Evolutionary conservation across 2,113 vertebrate genomes (phyloP), one percentile per base, ranked within the genome.

Genomic region (Hippotragus niger): DNA sequence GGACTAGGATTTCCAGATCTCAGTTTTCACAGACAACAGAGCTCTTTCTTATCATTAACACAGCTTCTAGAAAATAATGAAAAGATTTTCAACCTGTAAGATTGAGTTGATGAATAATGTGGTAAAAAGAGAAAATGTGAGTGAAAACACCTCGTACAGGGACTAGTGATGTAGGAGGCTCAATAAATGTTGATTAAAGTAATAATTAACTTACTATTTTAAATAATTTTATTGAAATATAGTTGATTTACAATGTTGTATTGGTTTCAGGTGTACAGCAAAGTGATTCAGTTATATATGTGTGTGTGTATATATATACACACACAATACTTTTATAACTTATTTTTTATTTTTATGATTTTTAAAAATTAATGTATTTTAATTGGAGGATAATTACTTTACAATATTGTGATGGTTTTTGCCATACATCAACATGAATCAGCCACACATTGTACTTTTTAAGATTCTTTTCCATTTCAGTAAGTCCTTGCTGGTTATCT

Each of bases 151-250:
- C 71, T 85, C 86, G 12, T 36, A 88, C 19, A 85, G 23, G 93
- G 78, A 50, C 14, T 52, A 67, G 29, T 86, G 78, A 71, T 0
- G 36, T 33, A 90, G 19, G 50, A 90, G 43, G 53, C 53, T 97
- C 88, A 84, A 21, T 60, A 91, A 95, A 40, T 94, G 14, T 52
- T 94, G 58, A 67, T 45, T n/a, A 85, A 74, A 97, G 55, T 74
- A 64, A 17, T 88, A 95, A 87, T 93, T 88, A 74, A 97, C 27
- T 83, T 93, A 43, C 76, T 89, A 45, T 74, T 52, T 81, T 81
- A 19, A 50, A 81, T 21, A 81, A 6, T 21, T 81, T 33, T 50
- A 81, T 81, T 81, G 45, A 80, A 80, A 33, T 33, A 31, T 50
- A 80, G 78, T 80, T 80, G 78, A 80, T 80, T 80, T 50, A 80